Base-by-base conservation (phyloP, 2,797 vertebrate genomes). In the Protonibea diacanthus region DNA sequence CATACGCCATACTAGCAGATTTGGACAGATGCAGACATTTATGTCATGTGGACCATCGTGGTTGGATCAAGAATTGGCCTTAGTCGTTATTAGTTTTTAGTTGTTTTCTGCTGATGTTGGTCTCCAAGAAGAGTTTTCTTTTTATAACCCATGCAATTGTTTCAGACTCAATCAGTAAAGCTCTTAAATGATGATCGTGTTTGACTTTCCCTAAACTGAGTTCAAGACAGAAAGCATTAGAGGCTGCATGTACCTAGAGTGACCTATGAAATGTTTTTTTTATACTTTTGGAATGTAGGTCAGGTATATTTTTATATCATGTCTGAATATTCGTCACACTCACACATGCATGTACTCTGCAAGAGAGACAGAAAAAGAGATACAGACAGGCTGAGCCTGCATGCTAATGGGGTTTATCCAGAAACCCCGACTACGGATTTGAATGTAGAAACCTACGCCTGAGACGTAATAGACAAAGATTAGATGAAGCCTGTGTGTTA, bases 201-300 rank as follows among this genome's bases (percentile, higher is more conserved):
- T 20, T 67, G 49, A 74, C 64, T 40, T 53, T 33, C 29, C 45
- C 25, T 29, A 52, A 23, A 13, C 49, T 63, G 21, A 51, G 59
- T 59, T 84, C 29, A 56, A 62, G 18, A 51, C 23, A 38, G 21
- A 66, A 51, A 33, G 23, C 15, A 61, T 49, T 5, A 47, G 14
- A 47, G 20, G 45, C 14, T 44, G 23, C 42, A 52, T 10, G 12
- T 68, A 72, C 33, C 18, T 56, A 17, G 40, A 80, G 64, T 82
- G 82, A 92, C 85, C 85, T 87, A 56, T 60, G 13, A 57, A 44
- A 85, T 85, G 29, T 63, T 21, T 81, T 71, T 78, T 76, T 71
- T 17, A 71, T 79, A 86, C 89, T 89, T 92, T 76, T 76, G 68
- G 78, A 83, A 93, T 92, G 64, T 91, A 88, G 89, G 92, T 89